These are phyloP conservation scores for Chrysina gloriosa DNA, from an alignment of 2,888 invertebrate species.

Conservation along the genomic window DNA sequence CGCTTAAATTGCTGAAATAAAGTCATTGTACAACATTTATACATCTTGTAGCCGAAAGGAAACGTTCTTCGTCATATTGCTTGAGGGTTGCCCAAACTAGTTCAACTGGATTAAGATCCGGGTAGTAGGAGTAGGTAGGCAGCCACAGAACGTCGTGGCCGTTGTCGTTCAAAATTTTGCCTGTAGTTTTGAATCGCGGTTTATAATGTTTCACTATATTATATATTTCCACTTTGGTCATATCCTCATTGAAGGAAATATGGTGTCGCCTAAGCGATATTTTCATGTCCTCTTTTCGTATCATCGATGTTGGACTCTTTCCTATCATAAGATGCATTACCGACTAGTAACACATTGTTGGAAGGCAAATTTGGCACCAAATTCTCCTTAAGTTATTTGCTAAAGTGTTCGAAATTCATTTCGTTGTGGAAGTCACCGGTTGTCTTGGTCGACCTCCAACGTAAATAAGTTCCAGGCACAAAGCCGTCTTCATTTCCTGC, in stretches of 20 bases:
- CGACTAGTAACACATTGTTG: too few species aligned
- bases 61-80: not conserved
- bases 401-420: conserved; percentile 53
- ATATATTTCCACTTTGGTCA: not conserved
- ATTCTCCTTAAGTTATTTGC: conserved; percentile 51
- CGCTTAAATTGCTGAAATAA: too few species aligned
- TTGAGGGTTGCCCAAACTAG: not conserved
- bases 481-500: conserved; percentile 39
- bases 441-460: conserved; percentile 35
- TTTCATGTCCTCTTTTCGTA: conserved; percentile 5
- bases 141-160: too few species aligned
- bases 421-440: conserved; percentile 53
- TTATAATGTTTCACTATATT: too few species aligned
- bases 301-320: conserved; percentile 1
- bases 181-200: too few species aligned
- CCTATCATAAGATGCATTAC: too few species aligned
- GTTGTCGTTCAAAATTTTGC: too few species aligned
- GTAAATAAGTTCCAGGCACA: conserved; percentile 18
- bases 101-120: not conserved
- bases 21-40: too few species aligned
- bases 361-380: too few species aligned
- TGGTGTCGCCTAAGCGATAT: too few species aligned
- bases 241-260: not conserved
- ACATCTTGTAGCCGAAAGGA: too few species aligned
- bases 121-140: not conserved